Evolutionary conservation across 1,140 invertebrate species (phyloP).

Genomic region (Drosophila triauraria): DNA sequence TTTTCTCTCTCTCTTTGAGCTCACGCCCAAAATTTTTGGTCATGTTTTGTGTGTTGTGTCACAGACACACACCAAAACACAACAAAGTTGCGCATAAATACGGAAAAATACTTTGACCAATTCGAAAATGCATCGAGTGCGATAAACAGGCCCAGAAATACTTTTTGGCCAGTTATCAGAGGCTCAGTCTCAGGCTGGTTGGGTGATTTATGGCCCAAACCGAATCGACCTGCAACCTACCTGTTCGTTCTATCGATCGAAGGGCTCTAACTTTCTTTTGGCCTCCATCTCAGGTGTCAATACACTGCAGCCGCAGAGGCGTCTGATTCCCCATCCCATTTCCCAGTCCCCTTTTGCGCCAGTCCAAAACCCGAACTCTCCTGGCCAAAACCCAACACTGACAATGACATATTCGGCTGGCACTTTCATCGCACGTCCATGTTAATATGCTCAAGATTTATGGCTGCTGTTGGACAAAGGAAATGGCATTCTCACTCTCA

Average conservation of each 20-base stretch:
- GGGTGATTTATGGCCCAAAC: constrained; percentile 72
- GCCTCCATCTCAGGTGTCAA: constrained; percentile 69
- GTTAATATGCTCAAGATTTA: constrained; percentile 81
- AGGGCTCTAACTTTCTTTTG: constrained; percentile 43
- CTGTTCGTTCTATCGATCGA: constrained; percentile 34
- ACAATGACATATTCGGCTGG: constrained; percentile 83
- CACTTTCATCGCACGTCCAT: constrained; percentile 82
- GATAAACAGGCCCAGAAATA: constrained; percentile 58
- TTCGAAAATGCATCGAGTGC: constrained; percentile 69
- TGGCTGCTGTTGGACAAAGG: constrained; percentile 70
- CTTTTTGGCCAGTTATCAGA: constrained; percentile 73
- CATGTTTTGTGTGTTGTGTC: constrained; percentile 75
- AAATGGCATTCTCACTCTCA: constrained; percentile 74
- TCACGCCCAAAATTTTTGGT: constrained; percentile 82
- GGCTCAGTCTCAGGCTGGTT: constrained; percentile 47
- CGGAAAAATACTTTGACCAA: constrained; percentile 74
- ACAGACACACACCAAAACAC: constrained; percentile 30
- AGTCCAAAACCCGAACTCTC: constrained; percentile 1
- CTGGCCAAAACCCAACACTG: constrained; percentile 47
- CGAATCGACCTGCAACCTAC: constrained; percentile 33
- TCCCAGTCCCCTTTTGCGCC: constrained; percentile 6
- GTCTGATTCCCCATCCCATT: constrained; percentile 27
- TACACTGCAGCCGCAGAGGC: constrained; percentile 71
- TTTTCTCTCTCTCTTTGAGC: constrained; percentile 33
- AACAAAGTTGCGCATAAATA: constrained; percentile 59